A percentile compares a stretch with the other conserved stretches of the same genome.
Evolutionary conservation across 2,113 vertebrate species (phyloP).

Genomic region (Ceuthmochares aereus): DNA sequence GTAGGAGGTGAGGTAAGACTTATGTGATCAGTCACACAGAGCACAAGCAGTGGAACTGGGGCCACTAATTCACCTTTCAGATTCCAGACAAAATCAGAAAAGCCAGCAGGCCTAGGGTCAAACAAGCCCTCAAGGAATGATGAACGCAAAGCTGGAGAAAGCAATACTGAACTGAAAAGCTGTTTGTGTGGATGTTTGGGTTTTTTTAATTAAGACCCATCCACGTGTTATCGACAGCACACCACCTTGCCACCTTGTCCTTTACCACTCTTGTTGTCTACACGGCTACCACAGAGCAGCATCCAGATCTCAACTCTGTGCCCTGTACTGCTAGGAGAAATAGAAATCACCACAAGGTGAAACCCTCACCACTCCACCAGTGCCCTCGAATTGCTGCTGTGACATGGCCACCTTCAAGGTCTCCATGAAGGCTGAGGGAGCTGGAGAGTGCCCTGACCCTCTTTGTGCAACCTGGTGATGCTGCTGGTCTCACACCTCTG

Average conservation of each 20-base stretch:
- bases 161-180: neutral
- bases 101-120: neutral
- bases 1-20: neutral
- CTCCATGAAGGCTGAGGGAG: neutral
- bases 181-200: neutral
- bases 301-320: neutral
- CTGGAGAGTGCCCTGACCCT: neutral
- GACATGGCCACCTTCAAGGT: neutral
- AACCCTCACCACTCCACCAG: neutral
- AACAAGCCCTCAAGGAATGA: neutral
- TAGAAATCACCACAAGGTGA: neutral
- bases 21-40: neutral
- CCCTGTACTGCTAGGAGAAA: neutral
- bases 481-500: neutral
- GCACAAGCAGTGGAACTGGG: neutral
- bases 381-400: neutral
- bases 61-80: neutral
- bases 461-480: neutral
- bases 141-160: neutral
- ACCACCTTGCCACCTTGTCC: neutral
- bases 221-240: neutral
- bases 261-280: neutral
- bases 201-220: neutral
- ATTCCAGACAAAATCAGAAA: neutral
- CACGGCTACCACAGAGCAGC: neutral